Evolutionary conservation across 92 coral and sea anemone genomes (phyloP).

Genomic region (Porites evermanni): DNA sequence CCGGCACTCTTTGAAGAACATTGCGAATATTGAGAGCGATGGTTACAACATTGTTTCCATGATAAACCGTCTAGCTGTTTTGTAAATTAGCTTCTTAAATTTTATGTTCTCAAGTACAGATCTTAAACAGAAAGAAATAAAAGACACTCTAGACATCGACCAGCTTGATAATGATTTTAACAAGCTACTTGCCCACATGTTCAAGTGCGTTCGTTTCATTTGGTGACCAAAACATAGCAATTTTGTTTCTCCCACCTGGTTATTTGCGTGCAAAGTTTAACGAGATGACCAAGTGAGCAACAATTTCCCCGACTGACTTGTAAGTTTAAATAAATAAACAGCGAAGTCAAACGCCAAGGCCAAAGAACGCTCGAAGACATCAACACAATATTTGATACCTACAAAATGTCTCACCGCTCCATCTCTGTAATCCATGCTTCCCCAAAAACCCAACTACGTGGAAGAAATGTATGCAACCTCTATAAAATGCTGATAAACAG

Average conservation of each 20-base stretch:
- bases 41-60: no score
- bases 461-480: background rate
- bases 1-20: no score
- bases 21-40: no score
- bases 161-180: no score
- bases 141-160: no score
- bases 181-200: no score
- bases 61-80: no score
- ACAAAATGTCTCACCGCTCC: conserved; percentile 71
- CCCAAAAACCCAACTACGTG: background rate
- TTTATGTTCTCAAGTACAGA: no score
- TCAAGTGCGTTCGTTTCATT: background rate
- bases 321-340: conserved; percentile 11
- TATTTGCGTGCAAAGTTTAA: background rate
- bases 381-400: background rate
- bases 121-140: no score
- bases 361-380: background rate
- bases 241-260: background rate
- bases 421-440: conserved; percentile 75
- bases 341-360: background rate
- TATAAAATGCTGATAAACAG: background rate
- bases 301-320: background rate
- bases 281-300: background rate
- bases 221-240: background rate
- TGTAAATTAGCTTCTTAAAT: no score